Evolutionary conservation across 2,888 invertebrate genomes (phyloP), one percentile per base, ranked within the genome.

Genomic region (Cosmorhoe ocellata): DNA sequence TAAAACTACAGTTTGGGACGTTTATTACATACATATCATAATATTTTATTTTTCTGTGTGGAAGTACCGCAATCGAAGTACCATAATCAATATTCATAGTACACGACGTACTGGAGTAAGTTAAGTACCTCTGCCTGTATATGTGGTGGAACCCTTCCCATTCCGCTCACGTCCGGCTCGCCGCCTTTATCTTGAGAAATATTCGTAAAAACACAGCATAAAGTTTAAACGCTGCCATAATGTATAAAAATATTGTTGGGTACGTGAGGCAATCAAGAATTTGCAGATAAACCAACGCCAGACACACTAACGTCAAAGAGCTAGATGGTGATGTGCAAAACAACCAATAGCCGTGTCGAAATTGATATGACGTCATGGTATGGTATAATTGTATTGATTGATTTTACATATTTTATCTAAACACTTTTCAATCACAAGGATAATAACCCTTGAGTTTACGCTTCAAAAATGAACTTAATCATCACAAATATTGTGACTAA

Each of bases 101-200:
- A 42, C 32, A 13, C 12, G 18, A 10, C 30, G 7, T 30, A 11
- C 30, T n/a, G n/a, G n/a, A 24, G 6, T 7, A 7, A 7, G 5
- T 24, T 11, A 11, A 11, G 30, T 26, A 37, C 11, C 18, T 14
- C 10, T 13, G 26, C 26, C 32, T 32, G 11, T 13, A 27, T 26
- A 8, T 9, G 36, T 24, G 12, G 12, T 37, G 12, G 26, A 42
- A 33, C 43, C 39, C 46, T 69, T 61, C 49, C 50, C 57, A 79
- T 76, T 71, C 69, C 34, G 54, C 51, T 51, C 71, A 64, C 74
- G 77, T 69, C 44, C 40, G 39, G 22, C 48, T 34, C 67, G 64
- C 64, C 71, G 75, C 70, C 61, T 74, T 70, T 65, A 72, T 68
- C 67, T 63, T 59, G 63, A 56, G 60, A 64, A 64, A 68, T 69